Evolutionary conservation across 2,797 vertebrate genomes (phyloP).

Genomic region (Harpagifer antarcticus): DNA sequence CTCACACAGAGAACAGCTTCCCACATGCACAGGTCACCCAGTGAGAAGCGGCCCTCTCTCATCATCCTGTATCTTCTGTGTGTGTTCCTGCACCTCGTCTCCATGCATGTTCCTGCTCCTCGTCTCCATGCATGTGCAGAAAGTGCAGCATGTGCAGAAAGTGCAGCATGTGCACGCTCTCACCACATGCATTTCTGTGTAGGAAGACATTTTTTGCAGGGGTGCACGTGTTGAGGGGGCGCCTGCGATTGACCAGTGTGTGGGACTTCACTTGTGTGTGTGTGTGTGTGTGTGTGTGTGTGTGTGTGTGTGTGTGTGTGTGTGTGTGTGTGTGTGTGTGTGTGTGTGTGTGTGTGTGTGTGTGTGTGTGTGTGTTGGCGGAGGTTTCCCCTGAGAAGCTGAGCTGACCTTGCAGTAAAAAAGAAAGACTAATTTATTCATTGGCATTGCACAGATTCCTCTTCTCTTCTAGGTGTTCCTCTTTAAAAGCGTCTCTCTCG

Average conservation of each 20-base stretch:
- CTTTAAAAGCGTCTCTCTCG: constrained; percentile 49
- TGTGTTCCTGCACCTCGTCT: background rate
- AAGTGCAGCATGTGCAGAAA: background rate
- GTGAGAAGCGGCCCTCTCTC: constrained; percentile 43
- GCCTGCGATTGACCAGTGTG: constrained; percentile 63
- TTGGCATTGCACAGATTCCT: constrained; percentile 71
- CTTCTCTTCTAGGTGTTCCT: constrained; percentile 59
- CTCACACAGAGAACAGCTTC: constrained; percentile 58
- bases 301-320: too few species aligned
- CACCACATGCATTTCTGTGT: constrained; percentile 44
- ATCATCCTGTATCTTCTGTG: constrained; percentile 21
- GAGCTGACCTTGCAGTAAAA: constrained; percentile 77
- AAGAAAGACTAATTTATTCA: constrained; percentile 76
- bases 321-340: constrained; percentile 25
- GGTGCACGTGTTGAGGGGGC: constrained; percentile 56
- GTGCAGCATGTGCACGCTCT: background rate
- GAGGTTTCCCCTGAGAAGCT: constrained; percentile 74
- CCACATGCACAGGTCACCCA: constrained; percentile 67
- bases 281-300: too few species aligned
- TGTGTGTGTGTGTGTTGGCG: constrained; percentile 65
- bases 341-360: constrained; percentile 43
- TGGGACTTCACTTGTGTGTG: constrained; percentile 45
- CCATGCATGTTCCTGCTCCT: background rate
- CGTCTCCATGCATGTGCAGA: constrained; percentile 7
- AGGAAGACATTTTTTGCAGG: constrained; percentile 46